Evolutionary conservation across 2,888 invertebrate species (phyloP), one percentile per base, ranked within the genome.

Genomic region (Tortrix viridana): DNA sequence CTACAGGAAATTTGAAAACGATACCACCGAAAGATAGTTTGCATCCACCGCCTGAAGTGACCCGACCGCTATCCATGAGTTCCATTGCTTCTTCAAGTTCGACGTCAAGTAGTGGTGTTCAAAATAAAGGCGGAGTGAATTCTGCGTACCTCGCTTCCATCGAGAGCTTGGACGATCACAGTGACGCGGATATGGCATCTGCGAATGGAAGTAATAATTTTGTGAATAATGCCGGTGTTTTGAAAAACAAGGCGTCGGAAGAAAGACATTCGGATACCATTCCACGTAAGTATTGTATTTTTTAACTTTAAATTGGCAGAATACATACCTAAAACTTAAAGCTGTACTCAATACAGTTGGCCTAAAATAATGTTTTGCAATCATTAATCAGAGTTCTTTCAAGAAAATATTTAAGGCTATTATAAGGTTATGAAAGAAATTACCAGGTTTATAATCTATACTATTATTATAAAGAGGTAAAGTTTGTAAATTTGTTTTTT

Each of bases 141-240:
- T 95, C 95, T 44, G 96, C 96, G 16, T 97, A 97, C 85, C 89
- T 97, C 80, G 97, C 97, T 58, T 97, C 97, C 38, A 96, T 97
- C 56, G 98, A 97, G 83, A 97, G 97, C 72, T 90, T 97, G 73
- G 97, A 96, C 65, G 96, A 96, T 75, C 95, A 96, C 71, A 96
- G 96, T 78, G 96, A 95, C 75, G 94, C 92, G 23, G 95, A 95
- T 73, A 91, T 94, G 71, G 87, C 81, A 2, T 92, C 91, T 12
- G 89, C 84, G 6, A 90, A 86, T 67, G 89, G 90, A 1, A 92
- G 91, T 68, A 91, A 88, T 65, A 82, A 85, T 67, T 92, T 90
- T 61, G 84, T 90, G 26, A 89, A 91, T 65, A 87, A 73, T 46
- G 82, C 89, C 43, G 89, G 90, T 0, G 80, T 86, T 60, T 72